These are phyloP conservation scores for Ochropacha duplaris DNA, from an alignment of 2,888 invertebrate species.

Conservation along the genomic window DNA sequence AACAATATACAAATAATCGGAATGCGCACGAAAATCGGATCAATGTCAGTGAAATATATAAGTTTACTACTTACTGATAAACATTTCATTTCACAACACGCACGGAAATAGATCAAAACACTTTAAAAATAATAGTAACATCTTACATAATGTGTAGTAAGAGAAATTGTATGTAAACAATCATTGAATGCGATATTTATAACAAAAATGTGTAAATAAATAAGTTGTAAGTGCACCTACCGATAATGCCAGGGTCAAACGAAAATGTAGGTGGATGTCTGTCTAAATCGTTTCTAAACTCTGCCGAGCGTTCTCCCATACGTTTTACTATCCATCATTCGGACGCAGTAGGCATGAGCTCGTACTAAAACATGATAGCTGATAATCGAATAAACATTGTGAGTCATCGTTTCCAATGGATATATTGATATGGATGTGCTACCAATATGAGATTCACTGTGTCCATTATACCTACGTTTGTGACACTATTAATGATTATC, in stretches of 20 bases:
- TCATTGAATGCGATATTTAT: not conserved
- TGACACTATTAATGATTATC: slow-evolving; percentile 8
- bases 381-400: slow-evolving; percentile 68
- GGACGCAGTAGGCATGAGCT: slow-evolving; percentile 42
- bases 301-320: slow-evolving; percentile 17
- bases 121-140: not conserved
- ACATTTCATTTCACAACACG: not conserved
- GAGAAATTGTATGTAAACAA: not conserved
- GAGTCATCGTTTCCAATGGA: slow-evolving; percentile 53
- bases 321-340: slow-evolving; percentile 48
- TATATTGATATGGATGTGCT: slow-evolving; percentile 33
- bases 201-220: not conserved
- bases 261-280: slow-evolving; percentile 1
- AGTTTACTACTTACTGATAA: not conserved
- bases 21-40: not conserved
- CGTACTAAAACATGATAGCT: slow-evolving; percentile 46
- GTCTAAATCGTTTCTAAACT: slow-evolving; percentile 10
- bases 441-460: slow-evolving; percentile 23
- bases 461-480: slow-evolving; percentile 30
- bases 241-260: slow-evolving; percentile 1
- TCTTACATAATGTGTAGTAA: not conserved
- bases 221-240: not conserved
- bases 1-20: not conserved
- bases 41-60: not conserved
- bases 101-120: not conserved